Evolutionary conservation across 2,888 invertebrate species (phyloP), one percentile per base, ranked within the genome.

Genomic region (Oconnorella tubifera): DNA sequence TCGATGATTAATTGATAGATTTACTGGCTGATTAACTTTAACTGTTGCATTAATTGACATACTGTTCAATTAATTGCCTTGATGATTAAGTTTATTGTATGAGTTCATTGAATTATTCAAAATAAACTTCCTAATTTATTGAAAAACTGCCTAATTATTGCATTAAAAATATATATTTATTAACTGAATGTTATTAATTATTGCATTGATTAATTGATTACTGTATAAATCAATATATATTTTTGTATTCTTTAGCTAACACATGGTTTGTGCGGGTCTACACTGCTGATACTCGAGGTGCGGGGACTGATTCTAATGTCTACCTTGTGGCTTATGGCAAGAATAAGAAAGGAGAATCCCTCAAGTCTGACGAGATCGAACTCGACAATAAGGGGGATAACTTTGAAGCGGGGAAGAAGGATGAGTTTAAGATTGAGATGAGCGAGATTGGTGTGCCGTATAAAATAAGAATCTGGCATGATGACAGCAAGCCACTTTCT

Each of bases 261-360:
- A 75, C 77, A 2, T 82, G 82, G 82, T 76, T 75, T 66, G 74
- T 77, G 3, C 74, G 75, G 72, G 77, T 82, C 6, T 71, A 74
- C 62, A 82, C 82, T 1, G 77, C 77, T 66, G 77, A 81, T 65
- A 71, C 75, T 3, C 71, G 71, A 31, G 70, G 71, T 40, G 80
- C 82, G 0, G 82, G 82, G 25, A 83, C 82, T 0, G 79, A 82
- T 64, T 78, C 82, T 59, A 78, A 79, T 67, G 82, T 83, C 0
- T 70, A 67, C 63, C 65, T 83, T 10, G 76, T 76, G 56, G 71
- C 78, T 3, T 83, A 82, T 68, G 83, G 83, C 14, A 69, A 68
- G 59, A 68, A 56, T 27, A 72, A 70, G 48, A 40, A 72, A 3
- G 66, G 66, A 23, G 77, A 77, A 50, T 78, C 78, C 33, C 77